Evolutionary conservation across 2,888 invertebrate species (phyloP).

Genomic region (Dicyrtoma fusca): DNA sequence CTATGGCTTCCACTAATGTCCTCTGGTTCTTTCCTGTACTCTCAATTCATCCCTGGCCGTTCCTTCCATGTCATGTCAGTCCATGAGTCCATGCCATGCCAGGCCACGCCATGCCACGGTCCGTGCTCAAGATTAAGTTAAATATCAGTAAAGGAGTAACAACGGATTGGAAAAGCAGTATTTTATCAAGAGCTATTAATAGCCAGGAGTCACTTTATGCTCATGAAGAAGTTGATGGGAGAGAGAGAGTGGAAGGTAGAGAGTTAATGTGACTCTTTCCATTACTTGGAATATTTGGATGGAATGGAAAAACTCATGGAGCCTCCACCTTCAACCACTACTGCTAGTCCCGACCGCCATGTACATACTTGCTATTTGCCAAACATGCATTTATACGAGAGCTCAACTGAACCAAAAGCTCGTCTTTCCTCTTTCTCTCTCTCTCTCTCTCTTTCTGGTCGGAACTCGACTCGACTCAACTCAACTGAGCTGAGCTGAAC

Average conservation of each 20-base stretch:
- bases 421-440: neutral
- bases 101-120: no score
- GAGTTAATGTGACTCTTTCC: slow-evolving; percentile 12
- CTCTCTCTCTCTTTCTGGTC: neutral
- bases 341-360: no score
- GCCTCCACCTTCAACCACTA: no score
- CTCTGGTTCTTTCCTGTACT: neutral
- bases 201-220: slow-evolving; percentile 12
- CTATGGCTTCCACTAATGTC: neutral
- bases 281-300: neutral
- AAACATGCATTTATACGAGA: no score
- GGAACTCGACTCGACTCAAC: no score
- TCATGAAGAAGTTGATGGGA: slow-evolving; percentile 14
- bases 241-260: neutral
- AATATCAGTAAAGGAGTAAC: slow-evolving; percentile 8
- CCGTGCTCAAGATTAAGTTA: slow-evolving; percentile 9
- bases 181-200: slow-evolving; percentile 1
- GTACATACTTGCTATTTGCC: no score
- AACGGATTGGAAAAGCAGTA: slow-evolving; percentile 7
- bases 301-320: no score
- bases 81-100: neutral
- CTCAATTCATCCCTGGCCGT: neutral
- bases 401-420: neutral
- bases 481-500: neutral
- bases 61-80: no score